Evolutionary conservation across 2,888 invertebrate genomes (phyloP), one percentile per base, ranked within the genome.

Genomic region (Sphaerophoria taeniata): DNA sequence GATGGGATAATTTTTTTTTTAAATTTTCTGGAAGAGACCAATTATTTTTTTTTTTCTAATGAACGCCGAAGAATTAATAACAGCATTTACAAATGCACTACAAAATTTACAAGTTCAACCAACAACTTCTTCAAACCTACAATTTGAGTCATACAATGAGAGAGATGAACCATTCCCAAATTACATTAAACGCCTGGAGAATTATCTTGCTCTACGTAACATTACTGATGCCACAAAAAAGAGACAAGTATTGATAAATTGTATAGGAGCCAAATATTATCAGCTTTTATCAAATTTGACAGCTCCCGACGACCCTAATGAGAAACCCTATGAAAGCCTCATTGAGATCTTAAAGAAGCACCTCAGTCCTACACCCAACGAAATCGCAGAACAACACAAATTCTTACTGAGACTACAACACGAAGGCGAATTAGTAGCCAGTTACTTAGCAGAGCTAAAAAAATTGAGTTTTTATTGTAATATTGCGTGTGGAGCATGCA

Each of bases 351-450:
- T 69, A 4, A 69, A 69, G 12, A 55, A 55, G 39, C 55, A 69
- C 43, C 55, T 69, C 3, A 55, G 69, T 24, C 69, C 55, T 12
- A 69, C 39, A 11, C 53, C 69, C 31, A 69, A 53, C 11, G 63
- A 65, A 9, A 65, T 65, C 14, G 53, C 14, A 12, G 53, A 55
- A 33, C 53, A 55, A 33, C 53, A 55, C n/a, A 55, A 55, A 5
- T 55, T 55, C n/a, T 55, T 55, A 33, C 53, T 55, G 31, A 12
- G 34, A 60, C 60, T 60, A 6, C 60, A 60, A 60, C 60, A 60
- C 14, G 60, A 60, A 4, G 39, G 60, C 6, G 43, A 39, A 12
- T 43, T 39, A 6, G 39, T 58, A 36, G 36, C 39, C 58, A 58
- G 39, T 16, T 58, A 58, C 34, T n/a, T 58, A 16, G 58, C 58